A percentile compares a stretch with the other conserved stretches of the same genome.
Conservation (phyloP, 2,888 invertebrate genomes). For the Rhagium mordax region DNA sequence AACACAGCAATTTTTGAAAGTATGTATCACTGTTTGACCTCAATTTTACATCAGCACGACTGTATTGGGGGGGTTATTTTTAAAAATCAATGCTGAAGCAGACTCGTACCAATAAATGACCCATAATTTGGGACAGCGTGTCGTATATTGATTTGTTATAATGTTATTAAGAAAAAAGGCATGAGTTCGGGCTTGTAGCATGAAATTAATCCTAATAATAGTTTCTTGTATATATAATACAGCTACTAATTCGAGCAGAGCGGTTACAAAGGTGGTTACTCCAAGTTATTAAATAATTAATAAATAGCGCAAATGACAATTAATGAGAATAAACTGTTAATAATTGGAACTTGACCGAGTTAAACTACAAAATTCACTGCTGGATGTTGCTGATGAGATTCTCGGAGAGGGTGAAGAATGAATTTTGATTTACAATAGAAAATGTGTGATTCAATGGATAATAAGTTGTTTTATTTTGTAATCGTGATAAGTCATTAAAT, state of each 20-base stretch:
- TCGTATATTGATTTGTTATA: neutral
- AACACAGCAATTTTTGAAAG: neutral
- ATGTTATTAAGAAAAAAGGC: neutral
- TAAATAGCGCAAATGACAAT: too few species aligned
- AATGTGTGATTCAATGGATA: too few species aligned
- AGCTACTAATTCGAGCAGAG: slow-evolving; percentile 8
- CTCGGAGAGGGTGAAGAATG: too few species aligned
- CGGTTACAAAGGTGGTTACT: slow-evolving; percentile 18
- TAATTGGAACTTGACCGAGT: too few species aligned
- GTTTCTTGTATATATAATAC: slow-evolving; percentile 1
- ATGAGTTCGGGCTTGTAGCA: slow-evolving; percentile 32
- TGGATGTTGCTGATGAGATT: too few species aligned
- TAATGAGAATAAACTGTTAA: too few species aligned
- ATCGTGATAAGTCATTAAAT: too few species aligned
- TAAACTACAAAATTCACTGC: too few species aligned
- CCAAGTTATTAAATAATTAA: too few species aligned
- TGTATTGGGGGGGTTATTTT: neutral
- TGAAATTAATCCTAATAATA: slow-evolving; percentile 20
- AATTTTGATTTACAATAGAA: too few species aligned
- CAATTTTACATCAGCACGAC: neutral
- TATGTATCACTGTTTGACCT: neutral
- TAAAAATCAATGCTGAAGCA: neutral
- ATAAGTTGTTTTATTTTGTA: too few species aligned
- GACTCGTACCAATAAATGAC: neutral
- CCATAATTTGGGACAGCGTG: neutral